Conservation (phyloP, 2,888 invertebrate species). For the Rhopalosiphum nymphaeae region DNA sequence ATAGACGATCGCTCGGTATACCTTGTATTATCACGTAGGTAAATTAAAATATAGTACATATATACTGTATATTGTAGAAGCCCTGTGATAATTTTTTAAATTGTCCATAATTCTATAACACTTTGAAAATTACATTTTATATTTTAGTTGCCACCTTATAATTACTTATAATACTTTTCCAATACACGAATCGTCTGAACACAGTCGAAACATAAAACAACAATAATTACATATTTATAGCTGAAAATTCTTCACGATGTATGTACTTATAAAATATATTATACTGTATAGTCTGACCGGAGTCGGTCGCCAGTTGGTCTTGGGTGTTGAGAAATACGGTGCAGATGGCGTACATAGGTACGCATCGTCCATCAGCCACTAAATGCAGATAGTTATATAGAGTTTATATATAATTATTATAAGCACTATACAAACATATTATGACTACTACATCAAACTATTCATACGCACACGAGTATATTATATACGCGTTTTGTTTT, state of each 20-base stretch:
- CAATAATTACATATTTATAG: no score
- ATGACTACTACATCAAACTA: neutral
- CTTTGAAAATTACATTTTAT: no score
- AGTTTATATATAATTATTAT: neutral
- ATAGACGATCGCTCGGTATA: neutral
- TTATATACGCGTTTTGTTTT: neutral
- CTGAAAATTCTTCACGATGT: no score
- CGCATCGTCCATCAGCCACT: neutral
- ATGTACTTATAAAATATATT: neutral
- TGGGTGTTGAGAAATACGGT: neutral
- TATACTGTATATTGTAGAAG: no score
- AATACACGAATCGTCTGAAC: no score
- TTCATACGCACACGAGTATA: neutral
- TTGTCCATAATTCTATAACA: no score
- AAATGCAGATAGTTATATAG: neutral
- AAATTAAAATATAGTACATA: no score
- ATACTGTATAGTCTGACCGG: neutral
- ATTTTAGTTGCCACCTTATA: no score
- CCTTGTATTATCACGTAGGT: no score
- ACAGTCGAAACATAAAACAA: no score
- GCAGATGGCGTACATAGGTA: neutral
- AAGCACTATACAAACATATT: neutral
- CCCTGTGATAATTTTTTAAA: no score
- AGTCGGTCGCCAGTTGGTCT: conserved; percentile 5
- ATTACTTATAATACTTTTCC: no score